Evolutionary conservation across 2,113 vertebrate species (phyloP).

Genomic region (Tretioscincus oriximinensis): DNA sequence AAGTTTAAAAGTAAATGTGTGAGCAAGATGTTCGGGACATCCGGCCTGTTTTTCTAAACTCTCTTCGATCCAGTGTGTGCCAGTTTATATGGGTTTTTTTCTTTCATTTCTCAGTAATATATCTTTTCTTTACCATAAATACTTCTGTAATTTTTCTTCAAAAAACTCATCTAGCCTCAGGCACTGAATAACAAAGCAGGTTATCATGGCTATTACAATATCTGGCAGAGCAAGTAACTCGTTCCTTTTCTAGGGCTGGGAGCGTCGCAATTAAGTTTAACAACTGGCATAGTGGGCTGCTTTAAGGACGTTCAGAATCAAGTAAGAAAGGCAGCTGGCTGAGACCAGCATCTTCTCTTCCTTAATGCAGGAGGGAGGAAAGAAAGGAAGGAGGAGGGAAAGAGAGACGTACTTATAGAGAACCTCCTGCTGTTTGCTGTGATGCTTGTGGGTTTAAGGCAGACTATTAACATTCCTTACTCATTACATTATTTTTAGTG

Average conservation of each 20-base stretch:
- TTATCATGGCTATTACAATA: slow-evolving; percentile 8
- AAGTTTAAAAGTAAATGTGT: too few relatives aligned
- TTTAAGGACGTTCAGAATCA: background rate
- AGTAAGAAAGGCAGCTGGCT: slow-evolving; percentile 7
- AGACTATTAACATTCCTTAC: slow-evolving; percentile 34
- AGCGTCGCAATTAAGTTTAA: slow-evolving; percentile 21
- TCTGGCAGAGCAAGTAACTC: slow-evolving; percentile 18
- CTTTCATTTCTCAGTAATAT: too few relatives aligned
- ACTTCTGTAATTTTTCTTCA: slow-evolving; percentile 27
- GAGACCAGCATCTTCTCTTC: background rate
- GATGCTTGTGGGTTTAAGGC: slow-evolving; percentile 34
- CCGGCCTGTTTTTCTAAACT: too few relatives aligned
- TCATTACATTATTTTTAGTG: slow-evolving; percentile 30
- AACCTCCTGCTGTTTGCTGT: slow-evolving; percentile 19
- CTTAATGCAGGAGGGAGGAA: background rate
- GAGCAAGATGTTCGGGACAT: too few relatives aligned
- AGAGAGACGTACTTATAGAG: background rate
- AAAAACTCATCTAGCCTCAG: background rate
- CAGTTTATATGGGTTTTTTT: too few relatives aligned
- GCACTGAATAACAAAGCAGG: slow-evolving; percentile 6
- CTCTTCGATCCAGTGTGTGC: too few relatives aligned
- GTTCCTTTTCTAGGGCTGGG: background rate
- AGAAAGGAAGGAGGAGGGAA: background rate
- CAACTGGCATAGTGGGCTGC: background rate
- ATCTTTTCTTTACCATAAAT: slow-evolving; percentile 27